These are phyloP conservation scores for Ceyx cyanopectus DNA, from an alignment of 2,113 vertebrate species.

Conservation along the genomic window DNA sequence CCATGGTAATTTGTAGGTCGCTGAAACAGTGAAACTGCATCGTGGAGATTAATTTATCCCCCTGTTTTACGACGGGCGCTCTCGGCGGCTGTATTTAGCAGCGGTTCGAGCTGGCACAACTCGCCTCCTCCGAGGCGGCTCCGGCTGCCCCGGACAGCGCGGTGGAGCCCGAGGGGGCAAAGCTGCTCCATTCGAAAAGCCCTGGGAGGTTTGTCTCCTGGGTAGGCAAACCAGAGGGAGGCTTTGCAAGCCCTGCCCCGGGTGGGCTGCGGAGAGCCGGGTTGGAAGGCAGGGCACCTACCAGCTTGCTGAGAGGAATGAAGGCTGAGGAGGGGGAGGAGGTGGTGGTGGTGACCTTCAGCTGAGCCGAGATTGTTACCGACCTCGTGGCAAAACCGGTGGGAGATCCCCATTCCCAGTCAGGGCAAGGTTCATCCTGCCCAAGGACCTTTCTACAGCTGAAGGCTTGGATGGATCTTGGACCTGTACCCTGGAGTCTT, in stretches of 20 bases:
- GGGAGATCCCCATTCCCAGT: background rate
- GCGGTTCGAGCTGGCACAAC: background rate
- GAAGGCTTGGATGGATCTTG: background rate
- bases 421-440: background rate
- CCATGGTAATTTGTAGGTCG: conserved; percentile 41
- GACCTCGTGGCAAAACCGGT: conserved; percentile 40
- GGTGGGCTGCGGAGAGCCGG: background rate
- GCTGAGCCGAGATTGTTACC: conserved; percentile 75
- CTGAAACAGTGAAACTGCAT: conserved; percentile 12
- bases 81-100: background rate
- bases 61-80: background rate
- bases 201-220: background rate
- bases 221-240: background rate
- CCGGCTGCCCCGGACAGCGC: background rate
- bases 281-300: background rate
- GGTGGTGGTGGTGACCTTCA: conserved; percentile 67
- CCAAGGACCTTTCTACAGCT: background rate
- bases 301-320: background rate
- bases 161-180: fast-evolving
- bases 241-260: fast-evolving
- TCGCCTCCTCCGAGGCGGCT: background rate
- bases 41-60: conserved; percentile 16
- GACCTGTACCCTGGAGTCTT: background rate
- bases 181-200: background rate
- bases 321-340: background rate